Evolutionary conservation across 92 coral and sea anemone species (phyloP).

Genomic region (Epizoanthus scotinus): DNA sequence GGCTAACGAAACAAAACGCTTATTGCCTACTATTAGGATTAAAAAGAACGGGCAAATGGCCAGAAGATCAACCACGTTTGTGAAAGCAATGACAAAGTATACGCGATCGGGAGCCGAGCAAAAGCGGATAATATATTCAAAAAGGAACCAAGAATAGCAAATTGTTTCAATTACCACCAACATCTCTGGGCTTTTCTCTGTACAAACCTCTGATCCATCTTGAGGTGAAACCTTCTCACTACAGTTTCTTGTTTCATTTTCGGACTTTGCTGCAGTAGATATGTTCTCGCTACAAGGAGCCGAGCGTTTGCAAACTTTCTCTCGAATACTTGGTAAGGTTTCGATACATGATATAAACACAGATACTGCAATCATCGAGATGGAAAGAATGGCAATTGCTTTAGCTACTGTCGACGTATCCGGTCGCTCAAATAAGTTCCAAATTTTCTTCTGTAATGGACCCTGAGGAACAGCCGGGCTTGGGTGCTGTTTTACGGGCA

Average conservation of each 20-base stretch:
- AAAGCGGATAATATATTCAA: constrained; percentile 87
- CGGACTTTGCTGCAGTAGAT: constrained; percentile 20
- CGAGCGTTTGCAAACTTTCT: constrained; percentile 45
- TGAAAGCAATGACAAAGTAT: constrained; percentile 72
- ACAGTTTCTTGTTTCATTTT: constrained; percentile 11
- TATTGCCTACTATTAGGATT: constrained; percentile 70
- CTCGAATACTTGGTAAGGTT: constrained; percentile 63
- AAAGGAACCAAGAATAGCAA: constrained; percentile 85
- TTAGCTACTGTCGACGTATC: constrained; percentile 83
- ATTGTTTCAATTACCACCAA: constrained; percentile 69
- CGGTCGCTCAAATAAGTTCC: constrained; percentile 93
- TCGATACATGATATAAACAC: constrained; percentile 80
- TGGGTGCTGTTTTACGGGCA: constrained; percentile 43
- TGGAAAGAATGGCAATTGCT: constrained; percentile 69
- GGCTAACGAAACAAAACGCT: constrained; percentile 66
- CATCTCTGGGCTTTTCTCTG: constrained; percentile 46
- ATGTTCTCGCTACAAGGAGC: constrained; percentile 21
- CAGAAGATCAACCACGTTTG: constrained; percentile 85
- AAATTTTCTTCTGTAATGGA: constrained; percentile 55
- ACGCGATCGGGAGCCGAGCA: constrained; percentile 81
- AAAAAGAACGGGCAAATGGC: constrained; percentile 90
- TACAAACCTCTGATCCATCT: constrained; percentile 22
- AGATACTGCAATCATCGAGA: constrained; percentile 74
- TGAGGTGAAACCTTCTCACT: constrained; percentile 5
- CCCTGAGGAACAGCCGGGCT: constrained; percentile 43